Percentiles rank a stretch among this genome's conserved stretches.
phyloP scores from a whole-genome alignment of 2,888 invertebrate genomes.

The Agrochola lota region DNA sequence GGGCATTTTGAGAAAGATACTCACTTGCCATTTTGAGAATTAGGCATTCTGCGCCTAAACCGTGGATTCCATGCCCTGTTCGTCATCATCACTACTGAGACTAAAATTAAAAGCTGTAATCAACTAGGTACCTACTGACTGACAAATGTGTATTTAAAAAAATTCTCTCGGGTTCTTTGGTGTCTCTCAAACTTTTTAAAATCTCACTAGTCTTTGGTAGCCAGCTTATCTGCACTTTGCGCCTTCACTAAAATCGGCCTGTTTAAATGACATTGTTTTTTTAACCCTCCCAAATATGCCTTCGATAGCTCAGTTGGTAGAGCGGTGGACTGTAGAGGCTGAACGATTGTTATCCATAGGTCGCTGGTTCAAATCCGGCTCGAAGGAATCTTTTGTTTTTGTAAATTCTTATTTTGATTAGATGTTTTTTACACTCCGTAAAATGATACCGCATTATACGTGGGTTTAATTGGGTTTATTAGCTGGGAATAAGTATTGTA shows the following conservation, averaged over 20 bases:
- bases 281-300: constrained; percentile 58
- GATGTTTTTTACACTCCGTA: background rate
- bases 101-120: background rate
- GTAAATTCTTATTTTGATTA: background rate
- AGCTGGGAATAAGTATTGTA: background rate
- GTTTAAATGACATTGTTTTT: constrained; percentile 1
- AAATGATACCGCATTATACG: background rate
- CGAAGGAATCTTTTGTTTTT: constrained; percentile 86
- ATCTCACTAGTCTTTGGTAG: background rate
- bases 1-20: no score
- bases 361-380: constrained; percentile 92
- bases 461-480: background rate
- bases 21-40: no score
- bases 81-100: no score
- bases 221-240: background rate
- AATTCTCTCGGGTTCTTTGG: background rate
- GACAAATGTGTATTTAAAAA: no score
- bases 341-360: constrained; percentile 86
- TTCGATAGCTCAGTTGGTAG: constrained; percentile 91
- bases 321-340: constrained; percentile 88
- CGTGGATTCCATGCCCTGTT: no score
- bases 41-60: no score
- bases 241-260: background rate
- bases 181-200: background rate
- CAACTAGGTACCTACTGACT: background rate